Evolutionary conservation across 2,797 vertebrate species (phyloP).

Genomic region (Botia kubotai): DNA sequence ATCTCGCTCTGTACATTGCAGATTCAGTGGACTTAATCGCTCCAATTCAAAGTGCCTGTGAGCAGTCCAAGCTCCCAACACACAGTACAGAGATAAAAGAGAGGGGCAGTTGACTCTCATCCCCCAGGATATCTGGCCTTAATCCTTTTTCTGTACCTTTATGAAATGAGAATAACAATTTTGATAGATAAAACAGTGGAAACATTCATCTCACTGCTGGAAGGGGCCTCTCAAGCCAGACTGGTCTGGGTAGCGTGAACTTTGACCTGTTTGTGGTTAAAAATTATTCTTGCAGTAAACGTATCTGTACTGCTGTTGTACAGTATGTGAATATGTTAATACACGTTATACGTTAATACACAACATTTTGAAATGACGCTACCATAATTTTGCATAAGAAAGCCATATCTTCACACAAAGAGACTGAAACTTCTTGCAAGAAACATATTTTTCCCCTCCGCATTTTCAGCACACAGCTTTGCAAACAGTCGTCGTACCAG

Average conservation of each 20-base stretch:
- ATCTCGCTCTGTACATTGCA: slow-evolving; percentile 41
- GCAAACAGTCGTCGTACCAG: slow-evolving; percentile 14
- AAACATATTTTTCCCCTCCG: background rate
- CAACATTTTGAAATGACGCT: slow-evolving; percentile 25
- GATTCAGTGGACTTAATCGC: slow-evolving; percentile 48
- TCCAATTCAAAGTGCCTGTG: slow-evolving; percentile 50
- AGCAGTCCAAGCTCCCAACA: slow-evolving; percentile 62
- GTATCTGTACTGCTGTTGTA: slow-evolving; percentile 1
- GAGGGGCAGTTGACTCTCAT: slow-evolving; percentile 48
- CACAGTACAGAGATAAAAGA: slow-evolving; percentile 64
- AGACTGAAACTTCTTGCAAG: slow-evolving; percentile 8
- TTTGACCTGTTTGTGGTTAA: slow-evolving; percentile 50
- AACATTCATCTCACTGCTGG: slow-evolving; percentile 58
- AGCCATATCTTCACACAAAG: slow-evolving; percentile 45
- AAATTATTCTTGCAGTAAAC: background rate
- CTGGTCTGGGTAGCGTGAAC: slow-evolving; percentile 65
- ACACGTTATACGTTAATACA: slow-evolving; percentile 10
- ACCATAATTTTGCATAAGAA: slow-evolving; percentile 23
- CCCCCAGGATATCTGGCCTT: slow-evolving; percentile 54
- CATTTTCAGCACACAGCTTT: background rate
- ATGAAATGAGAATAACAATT: slow-evolving; percentile 56
- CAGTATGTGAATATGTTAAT: slow-evolving; percentile 20
- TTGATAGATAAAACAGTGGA: slow-evolving; percentile 56
- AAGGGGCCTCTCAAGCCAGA: slow-evolving; percentile 62
- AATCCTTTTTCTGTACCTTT: slow-evolving; percentile 64